These are phyloP conservation scores for Corydoras sp. DNA, from an alignment of 2,113 vertebrate species.

Conservation along the genomic window DNA sequence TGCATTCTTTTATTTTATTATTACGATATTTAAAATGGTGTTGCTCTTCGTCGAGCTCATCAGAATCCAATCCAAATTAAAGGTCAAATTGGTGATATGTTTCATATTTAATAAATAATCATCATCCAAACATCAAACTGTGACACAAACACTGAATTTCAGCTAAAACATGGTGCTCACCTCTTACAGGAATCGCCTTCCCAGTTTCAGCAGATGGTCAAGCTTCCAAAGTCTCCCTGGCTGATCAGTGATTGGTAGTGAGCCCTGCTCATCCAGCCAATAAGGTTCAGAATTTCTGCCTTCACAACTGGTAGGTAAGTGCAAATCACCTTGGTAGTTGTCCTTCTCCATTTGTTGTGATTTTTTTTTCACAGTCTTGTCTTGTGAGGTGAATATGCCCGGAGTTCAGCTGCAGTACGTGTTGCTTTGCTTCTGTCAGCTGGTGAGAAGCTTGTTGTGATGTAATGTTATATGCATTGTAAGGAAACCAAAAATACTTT, in stretches of 20 bases:
- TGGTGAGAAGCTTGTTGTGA: not conserved
- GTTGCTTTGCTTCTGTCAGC: not conserved
- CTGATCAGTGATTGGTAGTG: slow-evolving; percentile 11
- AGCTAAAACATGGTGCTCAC: slow-evolving; percentile 1
- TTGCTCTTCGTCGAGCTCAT: too few relatives aligned
- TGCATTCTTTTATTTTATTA: too few relatives aligned
- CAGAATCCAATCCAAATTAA: too few relatives aligned
- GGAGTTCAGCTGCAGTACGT: not conserved
- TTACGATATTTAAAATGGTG: too few relatives aligned
- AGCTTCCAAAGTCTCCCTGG: not conserved
- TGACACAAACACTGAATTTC: too few relatives aligned
- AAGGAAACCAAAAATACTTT: not conserved
- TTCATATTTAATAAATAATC: too few relatives aligned
- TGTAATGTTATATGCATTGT: not conserved
- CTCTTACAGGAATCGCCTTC: slow-evolving; percentile 4
- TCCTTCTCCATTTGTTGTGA: slow-evolving; percentile 7
- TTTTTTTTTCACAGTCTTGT: not conserved
- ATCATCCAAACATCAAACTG: too few relatives aligned
- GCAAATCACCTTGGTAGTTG: slow-evolving; percentile 6
- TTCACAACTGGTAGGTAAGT: slow-evolving; percentile 18
- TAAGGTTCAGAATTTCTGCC: slow-evolving; percentile 3
- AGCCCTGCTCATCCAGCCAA: slow-evolving; percentile 46
- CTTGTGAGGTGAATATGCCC: not conserved
- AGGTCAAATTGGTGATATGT: too few relatives aligned
- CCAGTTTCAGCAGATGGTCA: slow-evolving; percentile 1